Conservation (phyloP, 2,888 invertebrate species). For the Limenitis camilla region DNA sequence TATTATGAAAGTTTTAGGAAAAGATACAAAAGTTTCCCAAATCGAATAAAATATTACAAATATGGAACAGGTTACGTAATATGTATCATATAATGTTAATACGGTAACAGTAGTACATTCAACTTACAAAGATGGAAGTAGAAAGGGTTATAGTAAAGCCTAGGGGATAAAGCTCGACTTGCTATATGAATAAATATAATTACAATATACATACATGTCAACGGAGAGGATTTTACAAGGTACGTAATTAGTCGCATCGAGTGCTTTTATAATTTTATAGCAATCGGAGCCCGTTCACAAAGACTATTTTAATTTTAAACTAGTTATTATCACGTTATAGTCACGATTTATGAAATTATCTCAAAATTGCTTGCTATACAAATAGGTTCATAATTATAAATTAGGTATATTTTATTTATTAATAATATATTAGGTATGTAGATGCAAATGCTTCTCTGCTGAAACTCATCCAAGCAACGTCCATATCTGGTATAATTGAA, state of each 20-base stretch:
- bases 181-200: conserved; percentile 44
- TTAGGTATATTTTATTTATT: background rate
- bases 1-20: conserved; percentile 18
- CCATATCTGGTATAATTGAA: too few relatives aligned
- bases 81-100: conserved; percentile 12
- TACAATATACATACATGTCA: conserved; percentile 31
- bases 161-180: conserved; percentile 67
- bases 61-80: conserved; percentile 9
- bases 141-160: conserved; percentile 41
- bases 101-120: conserved; percentile 13
- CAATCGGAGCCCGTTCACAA: too few relatives aligned
- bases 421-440: too few relatives aligned
- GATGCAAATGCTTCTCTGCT: too few relatives aligned
- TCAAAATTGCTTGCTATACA: too few relatives aligned
- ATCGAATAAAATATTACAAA: conserved; percentile 5
- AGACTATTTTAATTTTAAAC: too few relatives aligned
- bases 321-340: too few relatives aligned
- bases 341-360: too few relatives aligned
- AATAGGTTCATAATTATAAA: background rate
- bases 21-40: conserved; percentile 8
- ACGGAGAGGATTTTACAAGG: too few relatives aligned
- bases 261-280: background rate
- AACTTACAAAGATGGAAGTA: conserved; percentile 21
- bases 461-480: too few relatives aligned
- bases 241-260: too few relatives aligned